These are phyloP conservation scores for Halichoeres trimaculatus DNA, from an alignment of 2,113 vertebrate species.

Conservation along the genomic window DNA sequence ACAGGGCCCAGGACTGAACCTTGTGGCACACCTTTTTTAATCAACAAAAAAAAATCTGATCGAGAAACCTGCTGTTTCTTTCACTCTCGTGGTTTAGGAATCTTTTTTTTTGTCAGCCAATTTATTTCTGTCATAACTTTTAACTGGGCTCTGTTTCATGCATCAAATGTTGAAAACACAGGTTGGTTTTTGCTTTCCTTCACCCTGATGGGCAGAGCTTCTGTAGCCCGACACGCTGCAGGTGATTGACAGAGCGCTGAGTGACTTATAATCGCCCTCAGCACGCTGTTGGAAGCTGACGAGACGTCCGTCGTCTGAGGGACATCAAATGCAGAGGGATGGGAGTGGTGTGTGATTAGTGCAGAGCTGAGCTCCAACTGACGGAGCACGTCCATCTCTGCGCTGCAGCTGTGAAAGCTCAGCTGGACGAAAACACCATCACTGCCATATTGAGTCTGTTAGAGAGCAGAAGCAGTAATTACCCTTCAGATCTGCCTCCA, in stretches of 20 bases:
- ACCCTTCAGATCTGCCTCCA: constrained; percentile 14
- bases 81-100: too few relatives aligned
- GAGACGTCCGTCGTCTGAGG: constrained; percentile 13
- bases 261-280: constrained; percentile 25
- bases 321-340: constrained; percentile 21
- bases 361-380: constrained; percentile 19
- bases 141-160: too few relatives aligned
- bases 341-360: constrained; percentile 44
- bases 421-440: constrained; percentile 7
- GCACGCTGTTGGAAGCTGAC: constrained; percentile 25
- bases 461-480: too few relatives aligned
- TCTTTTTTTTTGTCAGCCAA: too few relatives aligned
- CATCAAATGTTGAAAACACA: too few relatives aligned
- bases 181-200: not conserved
- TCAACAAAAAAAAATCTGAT: too few relatives aligned
- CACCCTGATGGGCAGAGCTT: not conserved
- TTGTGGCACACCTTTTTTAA: too few relatives aligned
- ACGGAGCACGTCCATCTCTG: constrained; percentile 43
- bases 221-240: not conserved
- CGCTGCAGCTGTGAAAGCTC: constrained; percentile 1
- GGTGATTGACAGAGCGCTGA: constrained; percentile 18
- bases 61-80: too few relatives aligned
- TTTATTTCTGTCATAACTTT: too few relatives aligned
- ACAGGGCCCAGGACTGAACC: too few relatives aligned
- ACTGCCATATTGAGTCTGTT: too few relatives aligned